These are phyloP conservation scores for Ctenicera cuprea DNA, from an alignment of 2,888 invertebrate species.

Conservation along the genomic window DNA sequence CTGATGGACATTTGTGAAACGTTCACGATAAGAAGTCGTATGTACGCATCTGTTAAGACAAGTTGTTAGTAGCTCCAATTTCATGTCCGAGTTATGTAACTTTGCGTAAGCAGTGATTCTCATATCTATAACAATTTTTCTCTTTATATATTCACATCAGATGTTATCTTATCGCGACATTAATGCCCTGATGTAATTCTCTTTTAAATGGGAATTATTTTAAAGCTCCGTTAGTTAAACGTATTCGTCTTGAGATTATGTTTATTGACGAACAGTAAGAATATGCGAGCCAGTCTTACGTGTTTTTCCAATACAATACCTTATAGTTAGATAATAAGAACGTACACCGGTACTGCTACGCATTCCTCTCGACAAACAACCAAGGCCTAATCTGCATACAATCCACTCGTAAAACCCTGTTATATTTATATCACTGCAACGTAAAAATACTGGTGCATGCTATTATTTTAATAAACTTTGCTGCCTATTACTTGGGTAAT, in stretches of 20 bases:
- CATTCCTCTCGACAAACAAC: conserved; percentile 43
- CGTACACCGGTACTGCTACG: conserved; percentile 46
- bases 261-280: conserved; percentile 41
- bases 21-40: background rate
- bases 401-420: conserved; percentile 33
- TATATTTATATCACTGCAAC: conserved; percentile 10
- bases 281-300: conserved; percentile 41
- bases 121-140: conserved; percentile 19
- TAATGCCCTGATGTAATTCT: background rate
- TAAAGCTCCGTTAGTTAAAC: conserved; percentile 24
- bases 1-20: conserved; percentile 20
- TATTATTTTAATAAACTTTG: background rate
- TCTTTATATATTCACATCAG: background rate
- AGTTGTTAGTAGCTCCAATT: conserved; percentile 23
- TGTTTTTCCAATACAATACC: conserved; percentile 43
- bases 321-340: conserved; percentile 41
- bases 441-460: background rate
- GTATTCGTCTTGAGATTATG: conserved; percentile 31
- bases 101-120: background rate
- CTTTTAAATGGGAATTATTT: conserved; percentile 14
- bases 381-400: conserved; percentile 47
- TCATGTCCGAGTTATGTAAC: conserved; percentile 14
- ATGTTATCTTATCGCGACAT: conserved; percentile 12
- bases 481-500: too few species aligned
- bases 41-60: background rate